Conservation (phyloP, 1,140 invertebrate genomes). For the Bombus impatiens region DNA sequence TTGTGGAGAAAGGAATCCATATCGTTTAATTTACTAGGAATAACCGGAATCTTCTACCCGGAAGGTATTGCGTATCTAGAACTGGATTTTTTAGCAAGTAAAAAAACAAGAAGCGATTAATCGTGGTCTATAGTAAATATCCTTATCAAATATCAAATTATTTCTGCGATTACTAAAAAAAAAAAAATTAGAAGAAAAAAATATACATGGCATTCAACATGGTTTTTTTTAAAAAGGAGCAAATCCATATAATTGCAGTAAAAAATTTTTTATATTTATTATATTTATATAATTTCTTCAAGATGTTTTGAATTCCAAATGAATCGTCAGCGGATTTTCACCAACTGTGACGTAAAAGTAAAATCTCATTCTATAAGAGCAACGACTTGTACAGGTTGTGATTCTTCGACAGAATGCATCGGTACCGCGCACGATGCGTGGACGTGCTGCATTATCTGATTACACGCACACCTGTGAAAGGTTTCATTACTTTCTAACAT, state of each 20-base stretch:
- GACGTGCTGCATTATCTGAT: slow-evolving; percentile 13
- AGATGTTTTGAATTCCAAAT: neutral
- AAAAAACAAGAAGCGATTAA: neutral
- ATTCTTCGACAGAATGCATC: slow-evolving; percentile 24
- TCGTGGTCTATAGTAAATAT: neutral
- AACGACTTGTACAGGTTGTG: neutral
- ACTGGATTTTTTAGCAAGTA: too few relatives aligned
- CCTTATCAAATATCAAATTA: neutral
- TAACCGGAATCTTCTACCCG: neutral
- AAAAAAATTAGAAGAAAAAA: neutral
- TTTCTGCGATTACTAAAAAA: neutral
- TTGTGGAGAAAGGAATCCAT: slow-evolving; percentile 4
- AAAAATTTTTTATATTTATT: neutral
- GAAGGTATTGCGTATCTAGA: neutral
- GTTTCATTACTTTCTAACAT: slow-evolving; percentile 56
- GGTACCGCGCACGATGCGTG: neutral
- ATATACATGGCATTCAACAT: neutral
- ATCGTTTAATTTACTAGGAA: neutral
- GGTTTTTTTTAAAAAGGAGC: neutral
- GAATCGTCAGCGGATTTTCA: slow-evolving; percentile 39
- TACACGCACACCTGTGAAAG: slow-evolving; percentile 37
- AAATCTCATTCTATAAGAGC: slow-evolving; percentile 14
- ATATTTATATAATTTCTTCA: neutral
- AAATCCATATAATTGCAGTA: neutral
- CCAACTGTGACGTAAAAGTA: slow-evolving; percentile 11